These are phyloP conservation scores for Dendropsophus ebraccatus DNA, from an alignment of 2,113 vertebrate species.

Conservation along the genomic window DNA sequence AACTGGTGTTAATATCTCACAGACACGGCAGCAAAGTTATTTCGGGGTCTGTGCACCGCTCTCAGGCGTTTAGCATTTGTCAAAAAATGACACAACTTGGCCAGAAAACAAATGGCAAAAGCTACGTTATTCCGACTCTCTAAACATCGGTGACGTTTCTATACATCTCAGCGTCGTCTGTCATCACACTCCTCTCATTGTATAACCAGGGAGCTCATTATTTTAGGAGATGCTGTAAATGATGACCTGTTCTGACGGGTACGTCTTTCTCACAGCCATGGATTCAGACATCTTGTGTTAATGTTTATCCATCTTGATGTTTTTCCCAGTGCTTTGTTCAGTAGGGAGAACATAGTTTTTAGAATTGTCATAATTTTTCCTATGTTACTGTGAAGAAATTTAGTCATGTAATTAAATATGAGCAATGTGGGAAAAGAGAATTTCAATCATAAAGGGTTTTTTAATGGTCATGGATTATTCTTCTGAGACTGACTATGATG, in stretches of 20 bases:
- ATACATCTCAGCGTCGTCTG: not conserved
- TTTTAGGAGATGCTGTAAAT: not conserved
- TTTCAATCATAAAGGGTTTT: not conserved
- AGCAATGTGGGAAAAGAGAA: not conserved
- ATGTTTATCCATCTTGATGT: not conserved
- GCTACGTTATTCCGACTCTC: not conserved
- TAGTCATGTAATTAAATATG: not conserved
- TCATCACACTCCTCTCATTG: not conserved
- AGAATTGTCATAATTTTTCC: not conserved
- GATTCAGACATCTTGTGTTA: not conserved
- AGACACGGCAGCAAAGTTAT: not conserved
- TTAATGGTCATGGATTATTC: not conserved
- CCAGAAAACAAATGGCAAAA: not conserved
- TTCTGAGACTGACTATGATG: too few relatives aligned
- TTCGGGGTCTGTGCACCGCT: not conserved
- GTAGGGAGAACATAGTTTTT: not conserved
- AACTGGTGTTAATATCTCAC: not conserved
- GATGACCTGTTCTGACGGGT: not conserved
- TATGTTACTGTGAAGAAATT: not conserved
- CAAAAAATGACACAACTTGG: conserved; percentile 8
- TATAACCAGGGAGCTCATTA: not conserved
- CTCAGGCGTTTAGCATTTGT: not conserved
- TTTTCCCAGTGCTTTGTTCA: not conserved
- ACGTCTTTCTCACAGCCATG: not conserved
- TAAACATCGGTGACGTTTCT: not conserved